Evolutionary conservation across 1,140 invertebrate genomes (phyloP), one percentile per base, ranked within the genome.

Genomic region (Potamilus streckersoni): DNA sequence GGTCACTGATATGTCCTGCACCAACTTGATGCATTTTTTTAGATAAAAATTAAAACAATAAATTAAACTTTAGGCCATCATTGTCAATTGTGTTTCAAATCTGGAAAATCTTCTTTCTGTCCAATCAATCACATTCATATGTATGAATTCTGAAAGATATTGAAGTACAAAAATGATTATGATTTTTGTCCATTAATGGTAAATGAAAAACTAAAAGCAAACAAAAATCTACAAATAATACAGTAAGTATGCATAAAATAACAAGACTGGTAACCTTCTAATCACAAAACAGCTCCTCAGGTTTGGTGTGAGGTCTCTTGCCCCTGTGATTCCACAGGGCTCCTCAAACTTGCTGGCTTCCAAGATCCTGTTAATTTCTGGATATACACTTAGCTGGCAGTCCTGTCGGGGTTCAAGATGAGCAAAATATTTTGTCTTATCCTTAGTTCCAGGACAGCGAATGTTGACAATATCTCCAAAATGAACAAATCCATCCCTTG

Each of bases 401-500:
- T 81, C 82, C 65, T 83, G 80, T 68, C 88, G 74, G 4, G 87
- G 87, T 19, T 82, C 81, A 31, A 80, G 71, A 55, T 82, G 73
- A 12, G 80, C 78, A 78, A 79, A 83, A 60, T 86, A 86, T 49
- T 83, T 80, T 20, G 81, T 84, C 49, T 79, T 74, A 66, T 86
- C 84, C 57, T 73, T 64, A 20, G 81, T 82, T 19, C 71, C 86
- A 14, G 78, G 74, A 73, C 85, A 87, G 49, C 77, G 66, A 31
- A 88, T 27, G 67, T 77, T 82, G 8, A 93, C 92, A 69, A 97
- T 94, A 92, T 99, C 97, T 88, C 98, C 98, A 64, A 98, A 91
- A 73, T 96, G 92, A 5, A 99, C 95, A 82, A 93, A 94, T 81
- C 93, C 93, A 88, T 99, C 97, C 96, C 97, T 98, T 8, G 96